Percentiles rank a stretch among this genome's conserved stretches.
These are phyloP conservation scores for Sebastes vulpes DNA, from an alignment of 2,797 vertebrate genomes.

Conservation along the genomic window DNA sequence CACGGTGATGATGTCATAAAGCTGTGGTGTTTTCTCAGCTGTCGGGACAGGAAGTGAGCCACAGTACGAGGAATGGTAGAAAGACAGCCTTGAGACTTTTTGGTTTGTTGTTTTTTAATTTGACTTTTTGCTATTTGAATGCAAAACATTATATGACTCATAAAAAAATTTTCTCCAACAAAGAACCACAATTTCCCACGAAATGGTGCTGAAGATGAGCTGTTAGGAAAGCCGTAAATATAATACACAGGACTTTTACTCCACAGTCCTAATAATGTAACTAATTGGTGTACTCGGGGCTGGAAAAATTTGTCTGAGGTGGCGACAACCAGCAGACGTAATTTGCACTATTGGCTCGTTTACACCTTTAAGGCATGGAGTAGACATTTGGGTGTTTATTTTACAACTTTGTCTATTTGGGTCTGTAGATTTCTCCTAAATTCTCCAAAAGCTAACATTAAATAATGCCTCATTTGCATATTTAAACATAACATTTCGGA, in stretches of 20 bases:
- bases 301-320: slow-evolving; percentile 25
- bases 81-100: too few species aligned
- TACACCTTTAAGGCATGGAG: neutral
- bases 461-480: neutral
- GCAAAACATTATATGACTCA: neutral
- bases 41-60: neutral
- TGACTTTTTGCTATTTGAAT: neutral
- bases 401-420: neutral
- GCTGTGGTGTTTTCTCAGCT: slow-evolving; percentile 45
- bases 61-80: neutral
- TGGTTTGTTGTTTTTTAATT: neutral
- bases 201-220: neutral
- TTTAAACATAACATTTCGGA: neutral
- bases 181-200: neutral
- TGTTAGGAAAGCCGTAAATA: neutral
- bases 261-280: neutral
- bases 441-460: neutral
- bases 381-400: neutral
- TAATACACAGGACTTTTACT: neutral
- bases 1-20: slow-evolving; percentile 68
- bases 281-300: slow-evolving; percentile 5
- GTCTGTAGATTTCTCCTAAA: neutral
- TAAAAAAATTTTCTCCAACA: neutral
- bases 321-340: slow-evolving; percentile 20
- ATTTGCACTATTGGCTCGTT: slow-evolving; percentile 12